These are phyloP conservation scores for Ptychoptera contaminata DNA, from an alignment of 2,888 invertebrate species.

Conservation along the genomic window DNA sequence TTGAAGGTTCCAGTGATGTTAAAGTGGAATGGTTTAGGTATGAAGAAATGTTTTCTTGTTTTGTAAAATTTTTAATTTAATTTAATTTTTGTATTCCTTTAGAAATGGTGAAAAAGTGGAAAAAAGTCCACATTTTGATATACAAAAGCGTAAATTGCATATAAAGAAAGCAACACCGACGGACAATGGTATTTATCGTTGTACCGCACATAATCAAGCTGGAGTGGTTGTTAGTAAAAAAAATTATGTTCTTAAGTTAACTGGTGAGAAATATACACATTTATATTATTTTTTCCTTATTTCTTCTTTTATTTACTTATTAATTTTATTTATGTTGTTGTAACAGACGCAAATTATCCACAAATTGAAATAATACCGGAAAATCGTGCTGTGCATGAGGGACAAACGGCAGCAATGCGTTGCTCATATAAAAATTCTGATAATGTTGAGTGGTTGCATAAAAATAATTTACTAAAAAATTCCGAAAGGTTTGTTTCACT, in stretches of 20 bases:
- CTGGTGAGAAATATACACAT: background rate
- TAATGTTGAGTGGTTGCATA: background rate
- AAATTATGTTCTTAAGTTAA: constrained; percentile 19
- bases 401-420: background rate
- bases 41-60: background rate
- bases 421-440: background rate
- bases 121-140: constrained; percentile 39
- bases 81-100: constrained; percentile 12
- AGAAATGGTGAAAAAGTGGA: constrained; percentile 47
- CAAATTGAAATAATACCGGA: background rate
- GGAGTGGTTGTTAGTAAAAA: constrained; percentile 32
- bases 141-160: constrained; percentile 31
- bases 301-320: too few species aligned
- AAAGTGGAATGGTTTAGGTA: constrained; percentile 26
- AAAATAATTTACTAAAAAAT: background rate
- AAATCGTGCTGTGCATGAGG: background rate
- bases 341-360: background rate
- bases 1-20: constrained; percentile 22
- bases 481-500: background rate
- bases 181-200: constrained; percentile 61
- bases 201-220: constrained; percentile 51
- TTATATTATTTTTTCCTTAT: too few species aligned
- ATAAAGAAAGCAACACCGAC: constrained; percentile 20
- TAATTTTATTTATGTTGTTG: background rate
- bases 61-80: background rate